These are phyloP conservation scores for Cyprinodon variegatus DNA, from an alignment of 2,113 vertebrate genomes.

Conservation along the genomic window DNA sequence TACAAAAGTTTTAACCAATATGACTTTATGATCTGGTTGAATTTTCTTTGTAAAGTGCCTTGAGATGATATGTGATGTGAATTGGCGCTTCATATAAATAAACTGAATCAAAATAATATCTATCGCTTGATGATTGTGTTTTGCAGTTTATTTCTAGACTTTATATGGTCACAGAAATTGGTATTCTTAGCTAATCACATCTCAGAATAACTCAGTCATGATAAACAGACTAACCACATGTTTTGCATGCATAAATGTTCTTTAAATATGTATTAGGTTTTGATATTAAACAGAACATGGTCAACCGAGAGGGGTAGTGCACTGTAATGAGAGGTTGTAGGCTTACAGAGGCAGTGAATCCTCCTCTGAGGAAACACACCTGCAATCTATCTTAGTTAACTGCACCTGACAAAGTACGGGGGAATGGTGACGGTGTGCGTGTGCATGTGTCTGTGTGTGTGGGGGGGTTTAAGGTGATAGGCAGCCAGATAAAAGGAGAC, in stretches of 20 bases:
- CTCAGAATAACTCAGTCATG: conserved; percentile 51
- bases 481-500: conserved; percentile 45
- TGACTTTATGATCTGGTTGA: too few species aligned
- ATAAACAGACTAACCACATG: conserved; percentile 57
- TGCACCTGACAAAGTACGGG: conserved; percentile 37
- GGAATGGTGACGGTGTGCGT: too few species aligned
- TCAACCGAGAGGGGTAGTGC: conserved; percentile 54
- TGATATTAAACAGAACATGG: conserved; percentile 44
- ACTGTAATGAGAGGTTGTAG: conserved; percentile 50
- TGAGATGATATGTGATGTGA: too few species aligned
- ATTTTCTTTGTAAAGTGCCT: too few species aligned
- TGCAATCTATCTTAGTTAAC: conserved; percentile 66
- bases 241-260: conserved; percentile 50
- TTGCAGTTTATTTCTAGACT: conserved; percentile 59
- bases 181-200: conserved; percentile 64
- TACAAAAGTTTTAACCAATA: too few species aligned
- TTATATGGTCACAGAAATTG: conserved; percentile 36
- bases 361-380: conserved; percentile 54
- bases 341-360: conserved; percentile 43
- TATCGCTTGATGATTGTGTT: conserved; percentile 39
- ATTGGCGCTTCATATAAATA: too few species aligned
- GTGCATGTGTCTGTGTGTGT: neutral
- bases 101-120: conserved; percentile 36
- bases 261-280: conserved; percentile 51
- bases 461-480: conserved; percentile 35